Conservation (phyloP, 2,888 invertebrate genomes). For the Petrophora chlorosata region DNA sequence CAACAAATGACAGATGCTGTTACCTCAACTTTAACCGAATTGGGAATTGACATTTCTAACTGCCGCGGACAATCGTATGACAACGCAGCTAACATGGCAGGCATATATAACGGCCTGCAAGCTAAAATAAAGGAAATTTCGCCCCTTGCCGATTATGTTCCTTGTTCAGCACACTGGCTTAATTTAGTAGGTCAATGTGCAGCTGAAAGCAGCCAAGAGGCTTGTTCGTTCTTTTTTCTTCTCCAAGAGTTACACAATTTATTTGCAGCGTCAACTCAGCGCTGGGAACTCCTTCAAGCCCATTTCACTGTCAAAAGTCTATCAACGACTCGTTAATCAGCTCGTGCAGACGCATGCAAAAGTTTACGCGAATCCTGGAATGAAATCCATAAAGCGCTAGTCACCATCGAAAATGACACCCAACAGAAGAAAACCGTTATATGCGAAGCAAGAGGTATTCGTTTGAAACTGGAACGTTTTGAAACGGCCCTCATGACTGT, state of each 20-base stretch:
- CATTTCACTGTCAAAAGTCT: neutral
- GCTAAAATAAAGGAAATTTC: neutral
- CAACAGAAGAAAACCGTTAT: neutral
- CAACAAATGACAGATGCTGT: constrained; percentile 1
- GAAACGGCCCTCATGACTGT: neutral
- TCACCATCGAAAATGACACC: neutral
- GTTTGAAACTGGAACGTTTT: neutral
- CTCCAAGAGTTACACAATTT: constrained; percentile 6
- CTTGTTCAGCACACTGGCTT: constrained; percentile 4
- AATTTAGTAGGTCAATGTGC: neutral
- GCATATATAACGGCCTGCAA: constrained; percentile 9
- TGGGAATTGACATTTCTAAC: constrained; percentile 1
- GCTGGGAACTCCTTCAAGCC: neutral
- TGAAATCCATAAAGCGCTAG: neutral
- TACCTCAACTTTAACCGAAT: neutral
- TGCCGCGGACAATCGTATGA: constrained; percentile 11
- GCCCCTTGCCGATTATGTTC: neutral
- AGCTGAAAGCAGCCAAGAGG: constrained; percentile 1
- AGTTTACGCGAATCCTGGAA: neutral
- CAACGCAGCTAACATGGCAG: constrained; percentile 9
- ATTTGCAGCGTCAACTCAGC: neutral
- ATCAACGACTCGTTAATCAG: constrained; percentile 5
- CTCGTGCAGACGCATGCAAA: constrained; percentile 6
- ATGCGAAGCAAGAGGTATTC: neutral
- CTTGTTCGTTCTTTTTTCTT: neutral